Evolutionary conservation across 2,797 vertebrate species (phyloP).

Genomic region (Darevskia nairensis): DNA sequence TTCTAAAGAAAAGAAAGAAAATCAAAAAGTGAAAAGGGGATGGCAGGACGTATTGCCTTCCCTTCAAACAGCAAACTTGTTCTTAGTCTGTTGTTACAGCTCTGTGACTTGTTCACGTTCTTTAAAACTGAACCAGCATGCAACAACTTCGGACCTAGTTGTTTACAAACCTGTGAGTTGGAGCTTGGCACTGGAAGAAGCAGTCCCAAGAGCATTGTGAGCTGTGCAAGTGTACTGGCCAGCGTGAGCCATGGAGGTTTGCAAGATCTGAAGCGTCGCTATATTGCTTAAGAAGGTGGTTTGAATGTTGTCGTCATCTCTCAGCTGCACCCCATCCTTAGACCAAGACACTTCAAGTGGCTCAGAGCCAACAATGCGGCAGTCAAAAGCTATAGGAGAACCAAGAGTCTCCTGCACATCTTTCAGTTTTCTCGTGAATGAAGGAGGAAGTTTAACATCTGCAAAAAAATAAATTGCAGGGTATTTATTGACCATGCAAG

Average conservation of each 20-base stretch:
- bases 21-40: constrained; percentile 60
- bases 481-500: neutral
- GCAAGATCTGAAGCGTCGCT: constrained; percentile 88
- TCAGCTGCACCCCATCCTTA: constrained; percentile 91
- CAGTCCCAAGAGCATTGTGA: constrained; percentile 89
- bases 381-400: constrained; percentile 88
- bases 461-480: constrained; percentile 66
- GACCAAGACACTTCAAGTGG: constrained; percentile 93
- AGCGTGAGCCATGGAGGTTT: constrained; percentile 82
- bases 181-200: constrained; percentile 93
- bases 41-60: constrained; percentile 40
- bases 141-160: neutral
- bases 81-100: neutral
- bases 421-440: constrained; percentile 88
- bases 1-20: constrained; percentile 80
- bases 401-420: constrained; percentile 86
- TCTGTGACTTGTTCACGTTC: neutral
- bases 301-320: constrained; percentile 86
- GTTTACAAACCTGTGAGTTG: constrained; percentile 89
- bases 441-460: constrained; percentile 93
- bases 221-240: constrained; percentile 93
- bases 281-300: constrained; percentile 89
- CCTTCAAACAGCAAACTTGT: neutral
- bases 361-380: constrained; percentile 88
- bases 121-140: neutral